Conservation (phyloP, 2,888 invertebrate species). For the Dicranocentrus wangi region DNA sequence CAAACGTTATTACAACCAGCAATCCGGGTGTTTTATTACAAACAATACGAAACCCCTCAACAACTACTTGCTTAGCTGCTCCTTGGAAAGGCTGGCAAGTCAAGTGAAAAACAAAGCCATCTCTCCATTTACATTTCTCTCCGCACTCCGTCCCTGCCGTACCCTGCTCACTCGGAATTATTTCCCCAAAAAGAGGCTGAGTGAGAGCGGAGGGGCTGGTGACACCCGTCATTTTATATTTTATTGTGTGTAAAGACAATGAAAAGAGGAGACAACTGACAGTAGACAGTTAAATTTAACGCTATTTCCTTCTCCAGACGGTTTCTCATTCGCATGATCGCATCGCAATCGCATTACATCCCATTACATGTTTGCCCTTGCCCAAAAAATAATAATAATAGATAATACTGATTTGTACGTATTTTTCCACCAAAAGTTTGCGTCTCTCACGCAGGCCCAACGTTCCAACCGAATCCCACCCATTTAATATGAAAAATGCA, state of each 20-base stretch:
- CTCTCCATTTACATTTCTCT: constrained; percentile 26
- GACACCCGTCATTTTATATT: constrained; percentile 44
- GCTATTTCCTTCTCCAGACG: constrained; percentile 16
- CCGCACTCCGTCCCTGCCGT: too few relatives aligned
- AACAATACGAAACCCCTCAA: too few relatives aligned
- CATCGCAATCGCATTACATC: constrained; percentile 19
- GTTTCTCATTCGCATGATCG: constrained; percentile 25
- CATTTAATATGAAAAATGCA: too few relatives aligned
- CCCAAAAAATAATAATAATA: too few relatives aligned
- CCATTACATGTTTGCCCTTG: not conserved
- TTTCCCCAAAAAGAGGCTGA: constrained; percentile 20
- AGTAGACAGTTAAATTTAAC: constrained; percentile 25
- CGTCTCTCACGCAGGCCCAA: too few relatives aligned
- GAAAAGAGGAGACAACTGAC: not conserved
- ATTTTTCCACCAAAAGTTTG: too few relatives aligned
- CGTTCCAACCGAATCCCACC: too few relatives aligned
- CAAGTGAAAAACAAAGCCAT: constrained; percentile 34
- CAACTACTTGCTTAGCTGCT: too few relatives aligned
- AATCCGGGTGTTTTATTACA: too few relatives aligned
- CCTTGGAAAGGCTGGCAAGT: constrained; percentile 24
- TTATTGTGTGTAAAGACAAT: not conserved
- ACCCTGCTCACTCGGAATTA: constrained; percentile 5
- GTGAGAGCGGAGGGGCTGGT: constrained; percentile 17
- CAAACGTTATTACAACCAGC: too few relatives aligned
- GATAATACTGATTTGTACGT: too few relatives aligned